Percentiles rank a stretch among this genome's conserved stretches.
phyloP scores from a whole-genome alignment of 2,888 invertebrate species.

The Caenorhabditis japonica region DNA sequence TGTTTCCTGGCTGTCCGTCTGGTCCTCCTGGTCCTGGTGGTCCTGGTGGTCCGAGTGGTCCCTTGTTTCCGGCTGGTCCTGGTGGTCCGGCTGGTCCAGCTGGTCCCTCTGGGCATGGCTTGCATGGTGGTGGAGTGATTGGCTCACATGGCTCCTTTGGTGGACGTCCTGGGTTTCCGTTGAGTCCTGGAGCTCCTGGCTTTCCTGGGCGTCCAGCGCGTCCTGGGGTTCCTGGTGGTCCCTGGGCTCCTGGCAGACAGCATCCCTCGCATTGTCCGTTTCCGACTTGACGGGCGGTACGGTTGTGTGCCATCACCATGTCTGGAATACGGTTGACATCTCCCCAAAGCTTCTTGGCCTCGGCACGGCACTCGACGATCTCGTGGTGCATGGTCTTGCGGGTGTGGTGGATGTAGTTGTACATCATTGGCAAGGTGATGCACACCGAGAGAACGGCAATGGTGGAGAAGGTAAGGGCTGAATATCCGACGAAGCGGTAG shows the following conservation, averaged over 20 bases:
- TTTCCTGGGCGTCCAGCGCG: conserved; percentile 73
- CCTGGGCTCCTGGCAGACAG: conserved; percentile 71
- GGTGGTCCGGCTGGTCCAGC: conserved; percentile 64
- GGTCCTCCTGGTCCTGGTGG: conserved; percentile 62
- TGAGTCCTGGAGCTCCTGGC: conserved; percentile 75
- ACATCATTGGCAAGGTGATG: no score
- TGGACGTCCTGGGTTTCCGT: conserved; percentile 76
- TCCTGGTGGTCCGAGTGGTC: conserved; percentile 61
- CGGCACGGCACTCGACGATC: conserved; percentile 65
- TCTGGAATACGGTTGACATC: conserved; percentile 67
- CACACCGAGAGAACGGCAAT: conserved; percentile 66
- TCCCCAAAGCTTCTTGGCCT: conserved; percentile 71
- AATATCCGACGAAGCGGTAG: conserved; percentile 76
- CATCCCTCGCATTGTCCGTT: conserved; percentile 65
- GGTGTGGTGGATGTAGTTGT: conserved; percentile 69
- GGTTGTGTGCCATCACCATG: conserved; percentile 58
- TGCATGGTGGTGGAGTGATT: conserved; percentile 76
- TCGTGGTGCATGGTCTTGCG: conserved; percentile 64
- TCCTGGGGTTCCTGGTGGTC: conserved; percentile 73
- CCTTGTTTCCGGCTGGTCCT: conserved; percentile 66
- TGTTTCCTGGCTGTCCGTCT: conserved; percentile 53
- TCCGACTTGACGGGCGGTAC: conserved; percentile 68
- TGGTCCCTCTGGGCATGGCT: conserved; percentile 73
- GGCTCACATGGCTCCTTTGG: conserved; percentile 73
- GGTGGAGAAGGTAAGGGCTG: conserved; percentile 72